A percentile compares a stretch with the other conserved stretches of the same genome.
phyloP scores from a whole-genome alignment of 2,797 vertebrate species.

The Delichon dasypus region DNA sequence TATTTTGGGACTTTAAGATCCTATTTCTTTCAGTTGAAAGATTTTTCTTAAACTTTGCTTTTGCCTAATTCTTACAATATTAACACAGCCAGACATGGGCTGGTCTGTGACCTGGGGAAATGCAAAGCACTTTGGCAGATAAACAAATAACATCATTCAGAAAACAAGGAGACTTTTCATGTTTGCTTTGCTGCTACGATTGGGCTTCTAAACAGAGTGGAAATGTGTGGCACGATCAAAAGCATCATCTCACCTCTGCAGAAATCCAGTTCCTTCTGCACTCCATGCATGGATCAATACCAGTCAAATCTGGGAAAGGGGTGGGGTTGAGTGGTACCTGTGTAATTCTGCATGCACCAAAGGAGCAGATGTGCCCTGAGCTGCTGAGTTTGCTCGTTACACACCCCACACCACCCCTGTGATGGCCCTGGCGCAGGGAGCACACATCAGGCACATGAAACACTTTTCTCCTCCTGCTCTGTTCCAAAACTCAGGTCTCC shows the following conservation, averaged over 20 bases:
- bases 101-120: conserved; percentile 66
- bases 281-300: neutral
- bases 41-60: conserved; percentile 66
- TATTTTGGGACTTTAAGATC: conserved; percentile 82
- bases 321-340: neutral
- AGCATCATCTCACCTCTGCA: conserved; percentile 27
- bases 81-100: conserved; percentile 66
- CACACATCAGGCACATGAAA: neutral
- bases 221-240: conserved; percentile 9
- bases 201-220: conserved; percentile 38
- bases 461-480: neutral
- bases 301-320: neutral
- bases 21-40: conserved; percentile 77
- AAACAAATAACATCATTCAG: conserved; percentile 70
- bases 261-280: neutral
- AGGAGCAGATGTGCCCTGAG: neutral
- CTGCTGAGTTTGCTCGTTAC: neutral
- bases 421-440: accelerated
- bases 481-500: neutral
- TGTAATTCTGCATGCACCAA: neutral
- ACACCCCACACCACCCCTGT: neutral
- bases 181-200: conserved; percentile 25
- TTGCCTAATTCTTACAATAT: conserved; percentile 41
- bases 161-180: conserved; percentile 77
- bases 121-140: conserved; percentile 65